Conservation (phyloP, 2,113 vertebrate genomes). For the Pavo muticus region DNA sequence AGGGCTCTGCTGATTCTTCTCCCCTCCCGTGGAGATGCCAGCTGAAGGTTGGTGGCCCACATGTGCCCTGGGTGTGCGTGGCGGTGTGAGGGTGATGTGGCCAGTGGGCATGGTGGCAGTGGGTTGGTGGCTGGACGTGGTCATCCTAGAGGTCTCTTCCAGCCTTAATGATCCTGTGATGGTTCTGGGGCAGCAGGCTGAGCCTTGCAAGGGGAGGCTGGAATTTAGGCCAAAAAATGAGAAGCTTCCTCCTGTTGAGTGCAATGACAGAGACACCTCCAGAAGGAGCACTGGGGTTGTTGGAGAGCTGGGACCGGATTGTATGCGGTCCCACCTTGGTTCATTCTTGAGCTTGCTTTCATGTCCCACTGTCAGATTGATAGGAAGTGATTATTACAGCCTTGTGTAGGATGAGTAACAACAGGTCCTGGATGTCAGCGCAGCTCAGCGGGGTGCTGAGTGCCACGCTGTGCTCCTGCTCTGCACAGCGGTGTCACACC, state of each 20-base stretch:
- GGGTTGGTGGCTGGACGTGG: background rate
- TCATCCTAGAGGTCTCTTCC: background rate
- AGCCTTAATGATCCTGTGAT: background rate
- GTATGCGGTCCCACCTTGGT: fast-evolving
- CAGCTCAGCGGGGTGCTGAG: background rate
- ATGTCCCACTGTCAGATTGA: background rate
- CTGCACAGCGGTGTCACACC: background rate
- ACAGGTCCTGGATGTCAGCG: background rate
- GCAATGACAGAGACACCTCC: background rate
- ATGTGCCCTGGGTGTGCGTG: no score
- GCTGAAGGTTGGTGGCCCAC: background rate
- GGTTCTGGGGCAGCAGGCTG: background rate
- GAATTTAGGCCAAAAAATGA: background rate
- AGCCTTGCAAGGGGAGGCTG: background rate
- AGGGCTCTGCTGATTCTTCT: background rate
- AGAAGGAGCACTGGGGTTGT: background rate
- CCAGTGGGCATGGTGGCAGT: no score
- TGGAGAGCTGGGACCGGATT: no score
- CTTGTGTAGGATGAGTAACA: background rate
- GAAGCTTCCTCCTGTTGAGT: background rate
- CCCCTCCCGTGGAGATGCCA: background rate
- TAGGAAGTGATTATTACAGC: background rate
- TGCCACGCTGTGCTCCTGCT: no score
- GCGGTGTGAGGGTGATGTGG: no score
- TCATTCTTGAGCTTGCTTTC: background rate